Percentiles rank a stretch among this genome's conserved stretches.
Conservation (phyloP, 2,888 invertebrate species). For the Metellina segmentata region DNA sequence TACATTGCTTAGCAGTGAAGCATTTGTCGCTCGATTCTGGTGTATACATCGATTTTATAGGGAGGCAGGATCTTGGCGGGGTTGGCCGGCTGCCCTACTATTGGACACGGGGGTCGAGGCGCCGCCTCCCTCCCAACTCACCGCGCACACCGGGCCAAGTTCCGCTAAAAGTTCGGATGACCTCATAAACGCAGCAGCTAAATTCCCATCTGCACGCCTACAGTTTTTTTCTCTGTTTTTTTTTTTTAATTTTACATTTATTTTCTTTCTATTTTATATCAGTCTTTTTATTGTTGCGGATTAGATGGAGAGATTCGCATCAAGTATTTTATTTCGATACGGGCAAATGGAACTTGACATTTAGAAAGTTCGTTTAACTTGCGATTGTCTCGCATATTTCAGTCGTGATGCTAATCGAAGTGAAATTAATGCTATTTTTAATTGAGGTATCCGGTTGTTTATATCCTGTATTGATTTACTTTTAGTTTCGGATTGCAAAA, state of each 20-base stretch:
- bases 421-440: too few species aligned
- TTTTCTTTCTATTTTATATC: slow-evolving; percentile 1
- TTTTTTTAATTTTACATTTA: slow-evolving; percentile 23
- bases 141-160: slow-evolving; percentile 45
- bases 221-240: slow-evolving; percentile 49
- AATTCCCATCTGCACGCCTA: slow-evolving; percentile 69
- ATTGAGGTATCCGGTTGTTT: too few species aligned
- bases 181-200: slow-evolving; percentile 72
- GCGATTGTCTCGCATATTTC: too few species aligned
- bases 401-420: too few species aligned
- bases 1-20: slow-evolving; percentile 4
- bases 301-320: neutral
- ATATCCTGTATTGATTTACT: too few species aligned
- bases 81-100: slow-evolving; percentile 76
- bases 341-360: too few species aligned
- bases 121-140: slow-evolving; percentile 57
- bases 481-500: too few species aligned
- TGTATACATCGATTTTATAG: slow-evolving; percentile 56
- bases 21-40: slow-evolving; percentile 6
- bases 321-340: too few species aligned
- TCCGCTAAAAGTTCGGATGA: slow-evolving; percentile 64
- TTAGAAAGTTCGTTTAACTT: too few species aligned
- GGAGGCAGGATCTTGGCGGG: slow-evolving; percentile 39
- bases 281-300: neutral
- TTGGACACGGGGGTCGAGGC: slow-evolving; percentile 74